Base-by-base conservation (phyloP, 2,797 vertebrate genomes). In the Eupleurogrammus muticus region DNA sequence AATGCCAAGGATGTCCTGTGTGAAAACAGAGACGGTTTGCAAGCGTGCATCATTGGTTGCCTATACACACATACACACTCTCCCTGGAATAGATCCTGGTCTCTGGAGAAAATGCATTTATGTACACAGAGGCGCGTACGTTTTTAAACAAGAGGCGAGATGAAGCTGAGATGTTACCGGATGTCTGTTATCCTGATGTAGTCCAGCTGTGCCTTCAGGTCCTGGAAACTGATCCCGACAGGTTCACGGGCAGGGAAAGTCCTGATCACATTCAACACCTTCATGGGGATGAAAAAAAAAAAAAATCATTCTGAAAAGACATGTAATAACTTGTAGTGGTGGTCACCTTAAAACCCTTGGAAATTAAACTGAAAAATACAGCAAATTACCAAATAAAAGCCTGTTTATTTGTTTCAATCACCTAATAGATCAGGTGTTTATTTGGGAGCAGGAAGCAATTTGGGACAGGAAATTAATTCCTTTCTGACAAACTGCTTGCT, bases 181-280 rank as follows among this genome's bases (percentile, higher is more conserved):
- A 90, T 46, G 67, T 83, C 72, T 1, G 0, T 1, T 12, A 34
- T 3, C 1, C 28, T 55, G 47, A 86, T 51, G 66, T 42, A 4
- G 5, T 50, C 14, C 40, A 92, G 72, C 28, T 70, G 28, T 0
- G 2, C 54, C 53, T 23, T 68, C 65, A 90, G 75, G 8, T 83
- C 73, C 0, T 40, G 1, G 8, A 87, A 74, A 61, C 77, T 40
- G 72, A 88, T 70, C 55, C 84, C 91, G 0, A 23, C 1, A 9
- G 28, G 28, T 3, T 19, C 0, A 3, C 5, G 4, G 46, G 9
- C 13, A 4, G 75, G 69, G 54, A 61, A 77, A 10, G 0, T 70
- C 53, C 9, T 66, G 59, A 92, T 80, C 0, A 62, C 63, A 2
- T 68, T 10, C 13, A 83, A 24, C 64, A 92, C 87, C 89, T 92